Percentiles rank a stretch among this genome's conserved stretches.
phyloP scores from a whole-genome alignment of 2,113 vertebrate species.

The Ahaetulla prasina region DNA sequence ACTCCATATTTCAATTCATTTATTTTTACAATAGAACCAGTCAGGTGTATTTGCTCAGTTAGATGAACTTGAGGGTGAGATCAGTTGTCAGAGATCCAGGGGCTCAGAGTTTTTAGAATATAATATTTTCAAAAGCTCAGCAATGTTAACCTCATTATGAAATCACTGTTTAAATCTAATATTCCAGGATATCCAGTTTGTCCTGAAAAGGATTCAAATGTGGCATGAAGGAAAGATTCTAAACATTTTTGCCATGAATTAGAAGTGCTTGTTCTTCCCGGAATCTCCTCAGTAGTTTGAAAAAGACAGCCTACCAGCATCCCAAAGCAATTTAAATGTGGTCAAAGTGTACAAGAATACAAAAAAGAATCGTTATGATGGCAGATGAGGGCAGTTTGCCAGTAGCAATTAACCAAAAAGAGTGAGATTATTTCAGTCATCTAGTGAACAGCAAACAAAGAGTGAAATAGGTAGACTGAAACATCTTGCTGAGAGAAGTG shows the following conservation, averaged over 20 bases:
- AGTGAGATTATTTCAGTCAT: neutral
- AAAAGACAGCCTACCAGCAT: neutral
- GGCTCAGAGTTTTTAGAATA: neutral
- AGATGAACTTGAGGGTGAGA: neutral
- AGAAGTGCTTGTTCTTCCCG: neutral
- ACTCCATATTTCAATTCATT: neutral
- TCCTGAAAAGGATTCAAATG: neutral
- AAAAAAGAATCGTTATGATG: neutral
- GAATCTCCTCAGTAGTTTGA: neutral
- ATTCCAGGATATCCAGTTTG: neutral
- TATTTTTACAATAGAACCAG: neutral
- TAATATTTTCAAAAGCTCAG: neutral
- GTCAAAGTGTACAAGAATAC: neutral
- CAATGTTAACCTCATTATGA: neutral
- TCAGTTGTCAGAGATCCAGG: neutral
- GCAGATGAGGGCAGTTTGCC: neutral
- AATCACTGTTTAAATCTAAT: neutral
- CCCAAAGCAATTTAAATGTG: neutral
- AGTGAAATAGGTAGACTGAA: neutral
- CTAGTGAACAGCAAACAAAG: neutral
- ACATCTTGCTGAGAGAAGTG: neutral
- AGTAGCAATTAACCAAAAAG: neutral
- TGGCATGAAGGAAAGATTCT: neutral
- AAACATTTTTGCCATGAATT: neutral
- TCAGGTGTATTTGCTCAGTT: neutral